Base-by-base conservation (phyloP, 2,113 vertebrate species). In the Brachionichthys hirsutus region DNA sequence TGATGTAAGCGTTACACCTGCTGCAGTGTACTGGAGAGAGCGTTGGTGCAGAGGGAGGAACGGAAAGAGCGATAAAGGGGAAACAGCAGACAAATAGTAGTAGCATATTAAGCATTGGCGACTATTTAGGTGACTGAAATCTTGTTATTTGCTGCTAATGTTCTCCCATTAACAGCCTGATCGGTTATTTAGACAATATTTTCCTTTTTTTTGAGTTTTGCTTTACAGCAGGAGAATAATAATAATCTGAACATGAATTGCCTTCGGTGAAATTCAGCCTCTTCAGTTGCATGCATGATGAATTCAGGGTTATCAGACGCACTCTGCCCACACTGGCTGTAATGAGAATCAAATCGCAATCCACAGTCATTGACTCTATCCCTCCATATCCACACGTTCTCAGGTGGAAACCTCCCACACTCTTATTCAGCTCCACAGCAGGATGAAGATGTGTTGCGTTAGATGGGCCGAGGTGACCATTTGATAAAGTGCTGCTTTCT, bases 1-100 rank as follows among this genome's bases (percentile, higher is more conserved):
- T 80, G 63, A 82, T 83, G 85, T 71, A 86, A 85, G 80, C 84
- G 63, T 87, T 90, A 85, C 77, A 77, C 70, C 77, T 82, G 70
- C 73, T 86, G 82, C 72, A 81, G 78, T 75, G 73, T 78, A 81
- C 79, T 73, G 75, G 56, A 63, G 60, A 75, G 70, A 75, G 63
- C 34, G 34, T 48, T 75, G 77, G 61, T 34, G 66, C 66, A 71
- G 76, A 43, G 59, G 56, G 49, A 65, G 51, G 49, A 24, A 42
- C 63, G 56, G 60, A 63, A 44, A 59, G 62, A 78, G 77, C 13
- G 18, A 54, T 54, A 14, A 35, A 62, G 12, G 53, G 15, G 16
- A 45, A 64, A 69, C 42, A 30, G 24, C 24, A 30, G 24, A 30
- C 1, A 30, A 30, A n/a, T n/a, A n/a, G n/a, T n/a, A 30, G 24